phyloP scores from a whole-genome alignment of 2,113 vertebrate species.

The Toxotes jaculatrix region DNA sequence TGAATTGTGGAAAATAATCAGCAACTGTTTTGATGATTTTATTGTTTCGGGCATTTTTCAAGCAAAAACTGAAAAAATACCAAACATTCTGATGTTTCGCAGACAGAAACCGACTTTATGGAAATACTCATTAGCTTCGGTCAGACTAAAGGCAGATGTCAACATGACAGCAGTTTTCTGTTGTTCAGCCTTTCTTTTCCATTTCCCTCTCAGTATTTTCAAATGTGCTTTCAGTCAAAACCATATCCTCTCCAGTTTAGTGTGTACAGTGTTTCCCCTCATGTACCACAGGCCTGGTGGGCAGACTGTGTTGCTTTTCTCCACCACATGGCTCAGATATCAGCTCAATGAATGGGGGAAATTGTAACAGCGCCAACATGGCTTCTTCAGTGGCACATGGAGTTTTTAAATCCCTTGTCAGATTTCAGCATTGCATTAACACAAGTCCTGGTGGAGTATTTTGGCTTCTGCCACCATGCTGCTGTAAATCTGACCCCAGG shows the following conservation, averaged over 20 bases:
- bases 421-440: constrained; percentile 49
- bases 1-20: too few species aligned
- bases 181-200: not conserved
- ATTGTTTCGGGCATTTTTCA: too few species aligned
- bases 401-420: constrained; percentile 58
- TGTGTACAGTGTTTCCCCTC: not conserved
- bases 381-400: constrained; percentile 27
- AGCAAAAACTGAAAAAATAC: not conserved
- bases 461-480: constrained; percentile 40
- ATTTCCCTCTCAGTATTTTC: constrained; percentile 6
- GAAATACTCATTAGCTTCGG: not conserved
- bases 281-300: not conserved
- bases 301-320: not conserved
- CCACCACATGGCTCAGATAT: not conserved
- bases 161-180: not conserved
- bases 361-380: not conserved
- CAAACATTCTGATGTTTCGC: not conserved
- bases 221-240: constrained; percentile 19
- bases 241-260: constrained; percentile 8
- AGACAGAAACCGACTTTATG: not conserved
- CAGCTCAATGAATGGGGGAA: not conserved
- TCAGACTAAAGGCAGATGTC: not conserved
- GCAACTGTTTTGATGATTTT: too few species aligned
- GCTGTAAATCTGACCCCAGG: constrained; percentile 37
- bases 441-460: constrained; percentile 27